Base-by-base conservation (phyloP, 2,797 vertebrate genomes). In the Argyrosomus regius region DNA sequence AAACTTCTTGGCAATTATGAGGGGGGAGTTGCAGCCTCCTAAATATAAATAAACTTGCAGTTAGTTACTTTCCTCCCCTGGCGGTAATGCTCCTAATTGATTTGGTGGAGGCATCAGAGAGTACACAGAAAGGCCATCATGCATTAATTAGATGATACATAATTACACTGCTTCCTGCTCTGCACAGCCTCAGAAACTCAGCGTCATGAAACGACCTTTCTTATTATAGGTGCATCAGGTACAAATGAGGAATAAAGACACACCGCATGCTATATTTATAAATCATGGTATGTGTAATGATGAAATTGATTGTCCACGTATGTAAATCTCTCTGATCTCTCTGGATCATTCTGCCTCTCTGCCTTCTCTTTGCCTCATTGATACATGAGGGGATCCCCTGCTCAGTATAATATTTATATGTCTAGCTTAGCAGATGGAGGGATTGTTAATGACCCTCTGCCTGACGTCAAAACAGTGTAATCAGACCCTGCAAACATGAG, bases 391-490 rank as follows among this genome's bases (percentile, higher is more conserved):
- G 84, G 83, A 83, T 81, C 81, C 85, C 91, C 88, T 46, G 72
- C 45, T 81, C 71, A 28, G 62, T 52, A 5, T 61, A 24, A 35
- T 58, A 59, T 78, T 22, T 67, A 50, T 49, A 74, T 80, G 68
- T 70, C 65, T 62, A 39, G 46, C 71, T 39, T 49, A 70, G 74
- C 85, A 87, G 87, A 89, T 88, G 85, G 89, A n/a, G 66, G 71
- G 77, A 45, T 87, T 57, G 81, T 83, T 87, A 89, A 83, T 76
- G 80, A 88, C 82, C 79, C 78, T 76, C 77, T 67, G 74, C 64
- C 75, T 86, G 78, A 90, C 87, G 75, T 87, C 90, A 81, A 87
- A 92, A 92, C 82, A 87, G 71, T 80, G 88, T 88, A 86, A 94
- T 90, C 85, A 87, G 77, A 89, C 24, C 84, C 84, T 60, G 81